phyloP scores from a whole-genome alignment of 1,140 invertebrate species.

The Eciton burchellii region DNA sequence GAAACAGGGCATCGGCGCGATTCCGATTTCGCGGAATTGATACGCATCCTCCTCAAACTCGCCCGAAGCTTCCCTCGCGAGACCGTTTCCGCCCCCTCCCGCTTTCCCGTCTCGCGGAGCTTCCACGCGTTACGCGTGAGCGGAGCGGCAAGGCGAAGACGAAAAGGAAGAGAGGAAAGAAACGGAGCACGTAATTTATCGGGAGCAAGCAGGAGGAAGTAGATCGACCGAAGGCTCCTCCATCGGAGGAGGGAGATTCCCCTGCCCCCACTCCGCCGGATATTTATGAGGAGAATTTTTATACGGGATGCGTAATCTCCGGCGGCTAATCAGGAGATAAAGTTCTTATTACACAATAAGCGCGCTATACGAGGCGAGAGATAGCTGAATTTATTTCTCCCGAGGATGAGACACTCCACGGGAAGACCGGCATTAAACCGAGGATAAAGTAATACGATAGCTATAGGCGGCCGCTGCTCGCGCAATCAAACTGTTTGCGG shows the following conservation, averaged over 20 bases:
- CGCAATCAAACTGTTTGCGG: conserved; percentile 67
- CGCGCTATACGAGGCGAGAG: neutral
- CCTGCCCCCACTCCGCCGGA: no score
- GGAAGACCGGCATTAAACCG: neutral
- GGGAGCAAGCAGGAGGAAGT: neutral
- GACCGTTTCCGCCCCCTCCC: conserved; percentile 12
- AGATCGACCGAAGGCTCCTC: no score
- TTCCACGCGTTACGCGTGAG: no score
- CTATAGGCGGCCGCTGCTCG: conserved; percentile 8
- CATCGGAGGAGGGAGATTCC: no score
- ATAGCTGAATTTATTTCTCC: conserved; percentile 6
- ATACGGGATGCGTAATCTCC: neutral
- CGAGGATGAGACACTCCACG: neutral
- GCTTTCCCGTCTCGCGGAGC: neutral
- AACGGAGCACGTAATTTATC: neutral
- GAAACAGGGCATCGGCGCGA: conserved; percentile 35
- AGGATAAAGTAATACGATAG: conserved; percentile 44
- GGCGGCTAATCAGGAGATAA: conserved; percentile 3
- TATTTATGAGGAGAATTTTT: neutral
- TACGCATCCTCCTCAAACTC: conserved; percentile 52
- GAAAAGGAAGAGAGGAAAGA: neutral
- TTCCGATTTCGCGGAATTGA: conserved; percentile 51
- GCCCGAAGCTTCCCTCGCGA: conserved; percentile 6
- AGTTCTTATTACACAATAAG: neutral
- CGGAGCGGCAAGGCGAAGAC: neutral